These are phyloP conservation scores for Charaxes varanes DNA, from an alignment of 1,140 invertebrate genomes.

Conservation along the genomic window DNA sequence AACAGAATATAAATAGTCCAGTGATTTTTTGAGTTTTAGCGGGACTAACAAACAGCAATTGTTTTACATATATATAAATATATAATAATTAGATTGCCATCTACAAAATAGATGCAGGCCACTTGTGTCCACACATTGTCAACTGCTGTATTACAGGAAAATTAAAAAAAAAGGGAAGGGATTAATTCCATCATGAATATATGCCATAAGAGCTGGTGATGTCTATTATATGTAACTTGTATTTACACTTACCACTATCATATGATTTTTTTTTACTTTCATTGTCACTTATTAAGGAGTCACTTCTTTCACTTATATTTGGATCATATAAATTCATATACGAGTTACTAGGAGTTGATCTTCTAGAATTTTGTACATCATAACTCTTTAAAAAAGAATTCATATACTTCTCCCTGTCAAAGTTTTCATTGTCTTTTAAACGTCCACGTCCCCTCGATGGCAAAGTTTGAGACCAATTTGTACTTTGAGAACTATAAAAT, in stretches of 20 bases:
- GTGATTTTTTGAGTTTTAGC: too few relatives aligned
- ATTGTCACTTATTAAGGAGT: slow-evolving; percentile 28
- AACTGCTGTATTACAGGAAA: not conserved
- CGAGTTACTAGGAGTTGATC: slow-evolving; percentile 64
- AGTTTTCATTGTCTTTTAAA: slow-evolving; percentile 56
- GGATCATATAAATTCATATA: slow-evolving; percentile 59
- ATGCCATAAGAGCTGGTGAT: too few relatives aligned
- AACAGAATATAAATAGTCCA: too few relatives aligned
- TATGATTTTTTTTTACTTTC: slow-evolving; percentile 35
- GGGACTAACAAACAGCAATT: too few relatives aligned
- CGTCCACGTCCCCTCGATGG: slow-evolving; percentile 66
- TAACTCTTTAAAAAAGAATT: slow-evolving; percentile 58
- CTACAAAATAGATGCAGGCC: too few relatives aligned
- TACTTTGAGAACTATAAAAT: slow-evolving; percentile 39
- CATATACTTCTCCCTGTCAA: slow-evolving; percentile 67
- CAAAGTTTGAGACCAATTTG: slow-evolving; percentile 67
- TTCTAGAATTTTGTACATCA: slow-evolving; percentile 60
- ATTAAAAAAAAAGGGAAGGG: too few relatives aligned
- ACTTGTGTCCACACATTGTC: too few relatives aligned
- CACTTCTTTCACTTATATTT: slow-evolving; percentile 34
- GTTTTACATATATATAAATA: too few relatives aligned
- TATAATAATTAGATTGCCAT: too few relatives aligned
- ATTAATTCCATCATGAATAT: too few relatives aligned
- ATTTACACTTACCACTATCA: slow-evolving; percentile 44
- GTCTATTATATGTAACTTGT: too few relatives aligned